Conservation (phyloP, 2,113 vertebrate genomes). For the Mastomys natalensis region DNA sequence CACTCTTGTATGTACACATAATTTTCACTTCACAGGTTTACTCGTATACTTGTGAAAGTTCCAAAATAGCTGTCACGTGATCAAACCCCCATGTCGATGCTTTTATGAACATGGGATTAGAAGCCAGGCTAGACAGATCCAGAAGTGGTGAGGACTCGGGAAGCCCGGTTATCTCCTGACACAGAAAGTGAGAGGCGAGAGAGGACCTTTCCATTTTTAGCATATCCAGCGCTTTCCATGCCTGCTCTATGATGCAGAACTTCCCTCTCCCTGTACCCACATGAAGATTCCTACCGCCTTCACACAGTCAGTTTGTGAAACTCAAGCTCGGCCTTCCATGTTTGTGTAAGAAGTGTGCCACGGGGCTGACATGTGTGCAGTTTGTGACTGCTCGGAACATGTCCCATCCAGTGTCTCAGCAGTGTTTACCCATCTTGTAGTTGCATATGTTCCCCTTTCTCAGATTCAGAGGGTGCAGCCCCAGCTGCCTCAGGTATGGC, state of each 20-base stretch:
- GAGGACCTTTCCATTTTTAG: too few species aligned
- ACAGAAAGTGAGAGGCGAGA: background rate
- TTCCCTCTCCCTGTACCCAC: rapidly evolving
- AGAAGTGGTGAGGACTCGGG: background rate
- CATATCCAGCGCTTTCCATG: background rate
- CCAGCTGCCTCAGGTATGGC: background rate
- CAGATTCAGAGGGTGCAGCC: background rate
- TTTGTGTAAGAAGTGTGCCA: background rate
- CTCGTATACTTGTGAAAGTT: background rate
- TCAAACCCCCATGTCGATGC: background rate
- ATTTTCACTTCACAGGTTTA: background rate
- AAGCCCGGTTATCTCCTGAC: background rate
- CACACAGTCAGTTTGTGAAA: background rate
- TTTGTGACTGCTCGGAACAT: background rate
- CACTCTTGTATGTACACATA: background rate
- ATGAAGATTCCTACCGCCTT: rapidly evolving
- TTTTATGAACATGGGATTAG: background rate
- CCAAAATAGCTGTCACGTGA: background rate
- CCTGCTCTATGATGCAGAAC: background rate
- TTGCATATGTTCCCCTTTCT: constrained; percentile 9
- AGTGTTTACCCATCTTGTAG: background rate
- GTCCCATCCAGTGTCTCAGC: background rate
- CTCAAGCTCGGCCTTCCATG: background rate
- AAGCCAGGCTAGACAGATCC: background rate
- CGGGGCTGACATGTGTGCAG: background rate